A percentile compares a stretch with the other conserved stretches of the same genome.
Evolutionary conservation across 2,888 invertebrate species (phyloP).

Genomic region (Athalia rosae): DNA sequence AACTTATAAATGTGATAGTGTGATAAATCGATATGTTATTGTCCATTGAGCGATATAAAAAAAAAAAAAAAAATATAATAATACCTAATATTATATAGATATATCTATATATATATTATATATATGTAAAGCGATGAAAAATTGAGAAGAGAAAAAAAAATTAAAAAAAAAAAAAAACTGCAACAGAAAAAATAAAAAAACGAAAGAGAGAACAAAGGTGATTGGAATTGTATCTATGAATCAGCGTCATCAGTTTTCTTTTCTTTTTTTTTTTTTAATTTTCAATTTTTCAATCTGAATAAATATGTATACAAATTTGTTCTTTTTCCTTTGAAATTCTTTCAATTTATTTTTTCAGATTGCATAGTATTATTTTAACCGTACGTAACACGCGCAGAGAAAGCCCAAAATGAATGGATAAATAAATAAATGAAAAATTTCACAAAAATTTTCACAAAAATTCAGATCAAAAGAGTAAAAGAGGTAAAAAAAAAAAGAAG

Average conservation of each 20-base stretch:
- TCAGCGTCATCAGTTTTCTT: not conserved
- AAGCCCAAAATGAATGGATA: no score
- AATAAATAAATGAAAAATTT: no score
- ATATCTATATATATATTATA: not conserved
- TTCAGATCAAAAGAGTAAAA: not conserved
- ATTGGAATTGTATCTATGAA: not conserved
- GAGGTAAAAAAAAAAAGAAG: not conserved
- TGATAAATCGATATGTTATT: conserved; percentile 33
- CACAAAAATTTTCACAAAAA: no score
- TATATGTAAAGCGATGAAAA: not conserved
- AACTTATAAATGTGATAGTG: conserved; percentile 20
- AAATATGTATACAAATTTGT: no score
- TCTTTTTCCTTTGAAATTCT: no score
- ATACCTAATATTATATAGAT: not conserved
- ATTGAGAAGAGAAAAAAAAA: not conserved
- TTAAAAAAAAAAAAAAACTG: not conserved
- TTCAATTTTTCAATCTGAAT: no score
- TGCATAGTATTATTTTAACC: no score
- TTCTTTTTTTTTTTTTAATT: not conserved
- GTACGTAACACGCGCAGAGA: no score
- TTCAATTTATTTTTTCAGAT: no score
- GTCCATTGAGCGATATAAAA: conserved; percentile 6
- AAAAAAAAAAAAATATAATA: not conserved
- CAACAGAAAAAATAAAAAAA: not conserved
- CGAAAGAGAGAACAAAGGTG: not conserved